Conservation (phyloP, 2,888 invertebrate species). For the Clusia tigrina region DNA sequence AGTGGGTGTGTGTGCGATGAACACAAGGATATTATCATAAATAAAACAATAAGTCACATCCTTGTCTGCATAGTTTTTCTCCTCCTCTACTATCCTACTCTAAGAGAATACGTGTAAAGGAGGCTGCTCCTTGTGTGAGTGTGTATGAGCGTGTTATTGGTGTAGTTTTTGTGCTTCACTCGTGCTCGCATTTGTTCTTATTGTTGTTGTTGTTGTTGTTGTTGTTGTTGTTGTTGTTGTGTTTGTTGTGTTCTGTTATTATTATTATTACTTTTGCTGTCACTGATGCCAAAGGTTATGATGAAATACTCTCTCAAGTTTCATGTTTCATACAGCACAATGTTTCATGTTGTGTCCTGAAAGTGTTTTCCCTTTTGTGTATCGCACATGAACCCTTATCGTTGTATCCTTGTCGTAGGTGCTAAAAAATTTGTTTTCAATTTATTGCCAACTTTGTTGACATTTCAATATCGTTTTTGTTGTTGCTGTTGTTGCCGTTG, state of each 20-base stretch:
- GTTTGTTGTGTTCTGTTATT: constrained; percentile 7
- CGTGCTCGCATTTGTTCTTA: background rate
- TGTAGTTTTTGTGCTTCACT: background rate
- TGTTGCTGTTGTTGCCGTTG: constrained; percentile 17
- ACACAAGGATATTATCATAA: constrained; percentile 1
- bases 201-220: constrained; percentile 2
- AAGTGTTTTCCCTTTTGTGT: background rate
- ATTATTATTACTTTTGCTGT: background rate
- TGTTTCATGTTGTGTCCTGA: background rate
- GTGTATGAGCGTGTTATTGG: no score
- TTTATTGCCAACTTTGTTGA: constrained; percentile 18
- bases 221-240: background rate
- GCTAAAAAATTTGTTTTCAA: constrained; percentile 19
- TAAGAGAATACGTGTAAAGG: constrained; percentile 3
- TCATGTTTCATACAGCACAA: no score
- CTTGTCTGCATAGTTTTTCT: constrained; percentile 13
- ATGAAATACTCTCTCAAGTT: background rate
- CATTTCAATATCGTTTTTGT: constrained; percentile 19
- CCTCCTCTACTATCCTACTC: constrained; percentile 21
- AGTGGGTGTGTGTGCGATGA: constrained; percentile 14
- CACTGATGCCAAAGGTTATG: constrained; percentile 13
- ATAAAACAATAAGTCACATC: constrained; percentile 11
- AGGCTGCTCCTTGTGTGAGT: background rate
- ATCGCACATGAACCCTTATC: background rate
- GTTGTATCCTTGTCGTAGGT: constrained; percentile 9